Conservation (phyloP, 2,113 vertebrate genomes). For the Bothrops jararaca region DNA sequence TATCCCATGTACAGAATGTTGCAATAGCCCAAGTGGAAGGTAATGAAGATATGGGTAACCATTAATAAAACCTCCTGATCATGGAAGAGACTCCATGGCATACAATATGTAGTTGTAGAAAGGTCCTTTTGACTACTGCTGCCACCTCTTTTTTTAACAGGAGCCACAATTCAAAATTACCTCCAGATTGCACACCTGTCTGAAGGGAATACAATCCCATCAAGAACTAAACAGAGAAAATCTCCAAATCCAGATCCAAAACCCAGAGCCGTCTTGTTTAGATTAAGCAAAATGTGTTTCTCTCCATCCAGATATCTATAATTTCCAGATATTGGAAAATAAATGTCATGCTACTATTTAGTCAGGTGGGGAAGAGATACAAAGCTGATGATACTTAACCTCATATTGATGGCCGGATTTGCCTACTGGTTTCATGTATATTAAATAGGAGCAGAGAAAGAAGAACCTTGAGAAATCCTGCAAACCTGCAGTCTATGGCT, state of each 20-base stretch:
- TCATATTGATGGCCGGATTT: too few relatives aligned
- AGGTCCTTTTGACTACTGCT: background rate
- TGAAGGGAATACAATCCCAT: background rate
- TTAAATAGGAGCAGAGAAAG: too few relatives aligned
- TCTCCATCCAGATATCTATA: background rate
- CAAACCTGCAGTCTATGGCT: too few relatives aligned
- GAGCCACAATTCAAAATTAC: background rate
- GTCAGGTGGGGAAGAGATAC: too few relatives aligned
- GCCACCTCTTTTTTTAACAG: background rate
- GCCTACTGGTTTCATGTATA: too few relatives aligned
- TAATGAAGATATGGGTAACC: background rate
- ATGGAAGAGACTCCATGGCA: background rate
- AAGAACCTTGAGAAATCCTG: too few relatives aligned
- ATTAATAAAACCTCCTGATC: background rate
- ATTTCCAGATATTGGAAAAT: background rate
- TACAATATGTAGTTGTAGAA: background rate
- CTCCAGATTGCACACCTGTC: background rate
- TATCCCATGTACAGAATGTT: background rate
- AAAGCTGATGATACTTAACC: too few relatives aligned
- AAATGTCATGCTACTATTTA: too few relatives aligned
- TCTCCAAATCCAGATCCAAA: background rate
- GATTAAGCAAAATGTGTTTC: background rate
- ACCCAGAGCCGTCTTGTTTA: background rate
- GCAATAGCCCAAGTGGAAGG: background rate
- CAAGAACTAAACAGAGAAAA: background rate